Percentiles rank a stretch among this genome's conserved stretches.
Evolutionary conservation across 2,113 vertebrate genomes (phyloP).

Genomic region (Nesogale talazaci): DNA sequence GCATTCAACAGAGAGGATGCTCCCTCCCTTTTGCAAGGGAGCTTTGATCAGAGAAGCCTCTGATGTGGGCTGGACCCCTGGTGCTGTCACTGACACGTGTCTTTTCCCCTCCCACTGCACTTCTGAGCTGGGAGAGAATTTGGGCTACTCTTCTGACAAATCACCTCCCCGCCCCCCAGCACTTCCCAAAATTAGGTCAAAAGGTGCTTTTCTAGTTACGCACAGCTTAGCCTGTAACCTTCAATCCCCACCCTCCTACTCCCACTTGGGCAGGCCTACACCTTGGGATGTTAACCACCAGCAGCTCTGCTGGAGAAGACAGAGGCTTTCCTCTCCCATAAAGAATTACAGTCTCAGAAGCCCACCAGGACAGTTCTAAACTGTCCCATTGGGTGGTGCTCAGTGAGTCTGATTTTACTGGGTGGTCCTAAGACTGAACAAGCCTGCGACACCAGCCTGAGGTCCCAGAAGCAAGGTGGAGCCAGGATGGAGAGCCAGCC

Average conservation of each 20-base stretch:
- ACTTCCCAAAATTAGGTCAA: slow-evolving; percentile 16
- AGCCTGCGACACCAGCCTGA: neutral
- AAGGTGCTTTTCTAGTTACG: neutral
- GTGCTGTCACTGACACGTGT: neutral
- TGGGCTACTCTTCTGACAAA: slow-evolving; percentile 8
- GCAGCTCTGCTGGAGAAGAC: too few relatives aligned
- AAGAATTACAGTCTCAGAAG: too few relatives aligned
- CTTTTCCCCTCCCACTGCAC: slow-evolving; percentile 19
- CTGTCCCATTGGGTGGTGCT: neutral
- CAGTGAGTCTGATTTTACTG: neutral
- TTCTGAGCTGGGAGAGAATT: neutral
- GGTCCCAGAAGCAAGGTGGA: neutral
- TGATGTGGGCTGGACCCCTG: neutral
- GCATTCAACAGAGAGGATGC: slow-evolving; percentile 30
- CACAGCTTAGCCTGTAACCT: neutral
- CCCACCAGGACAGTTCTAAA: too few relatives aligned
- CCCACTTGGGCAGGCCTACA: too few relatives aligned
- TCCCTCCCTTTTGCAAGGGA: neutral
- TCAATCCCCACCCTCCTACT: neutral
- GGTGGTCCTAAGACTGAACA: neutral
- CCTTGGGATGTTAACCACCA: neutral
- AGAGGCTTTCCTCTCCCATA: too few relatives aligned
- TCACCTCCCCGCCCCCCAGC: neutral
- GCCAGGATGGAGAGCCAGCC: neutral
- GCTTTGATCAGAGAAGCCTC: neutral